Percentiles rank a stretch among this genome's conserved stretches.
Evolutionary conservation across 2,888 invertebrate genomes (phyloP).

Genomic region (Troides oblongomaculatus): DNA sequence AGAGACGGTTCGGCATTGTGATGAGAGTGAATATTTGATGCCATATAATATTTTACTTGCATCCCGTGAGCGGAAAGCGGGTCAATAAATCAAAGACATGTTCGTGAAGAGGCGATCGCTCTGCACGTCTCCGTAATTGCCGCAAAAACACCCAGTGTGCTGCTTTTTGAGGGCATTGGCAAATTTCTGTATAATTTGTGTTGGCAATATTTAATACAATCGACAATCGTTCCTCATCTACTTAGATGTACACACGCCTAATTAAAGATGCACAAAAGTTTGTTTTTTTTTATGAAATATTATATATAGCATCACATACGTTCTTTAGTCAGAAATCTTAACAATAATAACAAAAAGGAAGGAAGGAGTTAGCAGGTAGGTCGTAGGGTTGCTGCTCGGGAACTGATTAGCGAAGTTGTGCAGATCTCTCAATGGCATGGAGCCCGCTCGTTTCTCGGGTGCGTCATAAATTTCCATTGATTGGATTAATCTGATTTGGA

Average conservation of each 20-base stretch:
- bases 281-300: not conserved
- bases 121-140: conserved; percentile 74
- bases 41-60: conserved; percentile 74
- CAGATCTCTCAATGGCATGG: conserved; percentile 69
- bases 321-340: conserved; percentile 11
- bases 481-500: conserved; percentile 81
- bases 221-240: not conserved
- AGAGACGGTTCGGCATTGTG: conserved; percentile 62
- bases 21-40: conserved; percentile 75
- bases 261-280: not conserved
- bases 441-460: conserved; percentile 62
- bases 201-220: not conserved
- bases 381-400: conserved; percentile 51
- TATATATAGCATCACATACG: not conserved
- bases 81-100: conserved; percentile 76
- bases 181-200: conserved; percentile 69
- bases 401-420: conserved; percentile 66
- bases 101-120: conserved; percentile 66
- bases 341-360: conserved; percentile 38
- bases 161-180: conserved; percentile 73
- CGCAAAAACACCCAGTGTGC: conserved; percentile 72
- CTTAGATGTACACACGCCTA: not conserved
- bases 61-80: conserved; percentile 59
- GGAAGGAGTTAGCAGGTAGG: conserved; percentile 47
- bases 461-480: conserved; percentile 81